Base-by-base conservation (phyloP, 2,888 invertebrate species). In the Nomada ruficornis region DNA sequence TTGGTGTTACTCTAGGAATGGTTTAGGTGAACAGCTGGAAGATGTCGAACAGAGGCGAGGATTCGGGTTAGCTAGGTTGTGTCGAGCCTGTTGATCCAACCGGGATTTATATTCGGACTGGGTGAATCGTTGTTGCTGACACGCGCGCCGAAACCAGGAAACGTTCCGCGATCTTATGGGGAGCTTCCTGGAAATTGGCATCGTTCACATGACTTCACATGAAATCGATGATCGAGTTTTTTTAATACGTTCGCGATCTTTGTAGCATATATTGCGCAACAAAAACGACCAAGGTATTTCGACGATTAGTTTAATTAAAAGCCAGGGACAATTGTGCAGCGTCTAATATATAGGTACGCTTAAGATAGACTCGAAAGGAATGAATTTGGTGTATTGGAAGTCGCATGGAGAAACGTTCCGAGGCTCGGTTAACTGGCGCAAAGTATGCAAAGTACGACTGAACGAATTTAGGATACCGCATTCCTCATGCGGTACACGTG, bases 61-160 rank as follows among this genome's bases (percentile, higher is more conserved):
- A 73, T 73, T 65, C 55, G 73, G 64, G 73, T 73, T 73, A 44
- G 73, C 44, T 57, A 57, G 29, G 10, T 36, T 18, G 7, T 36
- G 59, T 60, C 59, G 36, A 60, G 59, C 36, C 59, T 79, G 80
- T 80, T 80, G 80, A 80, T 79, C 65, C 80, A 57, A 72, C 50
- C 42, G 54, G 62, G 80, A 67, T 79, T 79, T 79, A 79, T 67
- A 80, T 80, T 80, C 67, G 71, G 65, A 13, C 42, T 42, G 62
- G 71, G 55, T 64, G 79, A 71, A 42, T 55, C 59, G 65, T 63
- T 50, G 63, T 50, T 42, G 47, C 71, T 42, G 78, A 71, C 54
- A 67, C 67, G 71, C 71, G 79, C 79, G 44, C 26, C 47, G 57
- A 52, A 20, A 52, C 63, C 29, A 44, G 26, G 63, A 57, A 74